Percentiles rank a stretch among this genome's conserved stretches.
Conservation (phyloP, 1,140 invertebrate genomes). For the Chrysoperla carnea region DNA sequence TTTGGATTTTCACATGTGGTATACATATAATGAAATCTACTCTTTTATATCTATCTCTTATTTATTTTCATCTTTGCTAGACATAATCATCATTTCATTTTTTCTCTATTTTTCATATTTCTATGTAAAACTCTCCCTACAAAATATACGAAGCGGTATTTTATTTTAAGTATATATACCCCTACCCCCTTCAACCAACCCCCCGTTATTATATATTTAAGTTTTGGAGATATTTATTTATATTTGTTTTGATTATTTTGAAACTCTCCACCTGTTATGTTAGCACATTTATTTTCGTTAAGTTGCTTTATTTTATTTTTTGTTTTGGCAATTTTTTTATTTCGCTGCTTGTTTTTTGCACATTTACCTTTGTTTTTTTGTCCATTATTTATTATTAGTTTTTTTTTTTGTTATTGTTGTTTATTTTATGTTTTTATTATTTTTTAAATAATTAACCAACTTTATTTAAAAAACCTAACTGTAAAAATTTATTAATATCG, state of each 20-base stretch:
- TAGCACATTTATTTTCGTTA: neutral
- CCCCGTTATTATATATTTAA: constrained; percentile 1
- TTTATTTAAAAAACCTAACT: no score
- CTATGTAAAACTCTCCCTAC: constrained; percentile 11
- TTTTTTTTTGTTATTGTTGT: no score
- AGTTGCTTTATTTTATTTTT: constrained; percentile 25
- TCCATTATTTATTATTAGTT: no score
- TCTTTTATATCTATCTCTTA: no score
- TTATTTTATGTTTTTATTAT: no score
- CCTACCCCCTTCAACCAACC: neutral
- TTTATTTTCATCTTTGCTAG: no score
- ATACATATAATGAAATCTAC: no score
- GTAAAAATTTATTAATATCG: no score
- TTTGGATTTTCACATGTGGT: constrained; percentile 35
- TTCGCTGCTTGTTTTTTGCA: constrained; percentile 2
- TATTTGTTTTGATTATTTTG: neutral
- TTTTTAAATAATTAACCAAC: no score
- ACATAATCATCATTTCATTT: constrained; percentile 28
- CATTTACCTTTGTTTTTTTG: no score
- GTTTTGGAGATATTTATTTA: neutral
- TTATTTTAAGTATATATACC: constrained; percentile 5
- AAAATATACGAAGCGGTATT: constrained; percentile 14
- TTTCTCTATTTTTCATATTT: constrained; percentile 11
- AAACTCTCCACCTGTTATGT: neutral
- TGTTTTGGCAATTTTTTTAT: constrained; percentile 10